Evolutionary conservation across 2,888 invertebrate species (phyloP).

Genomic region (Parochlus steinenii): DNA sequence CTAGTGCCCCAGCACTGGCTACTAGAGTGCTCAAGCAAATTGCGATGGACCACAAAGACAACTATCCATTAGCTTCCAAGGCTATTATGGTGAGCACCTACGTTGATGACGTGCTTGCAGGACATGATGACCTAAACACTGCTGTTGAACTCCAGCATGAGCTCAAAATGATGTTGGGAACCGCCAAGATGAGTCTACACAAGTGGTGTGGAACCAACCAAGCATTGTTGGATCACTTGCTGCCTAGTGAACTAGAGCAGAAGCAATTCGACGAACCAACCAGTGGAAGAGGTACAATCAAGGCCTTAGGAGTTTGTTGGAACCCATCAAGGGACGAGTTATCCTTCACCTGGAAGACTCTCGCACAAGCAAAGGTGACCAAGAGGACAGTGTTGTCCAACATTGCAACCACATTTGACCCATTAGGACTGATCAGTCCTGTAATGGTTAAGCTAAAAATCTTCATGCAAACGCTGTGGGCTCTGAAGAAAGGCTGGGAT

Average conservation of each 20-base stretch:
- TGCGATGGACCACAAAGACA: conserved; percentile 12
- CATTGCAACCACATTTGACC: background rate
- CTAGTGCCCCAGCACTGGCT: conserved; percentile 6
- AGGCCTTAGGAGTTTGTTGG: background rate
- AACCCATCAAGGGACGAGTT: background rate
- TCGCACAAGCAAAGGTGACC: background rate
- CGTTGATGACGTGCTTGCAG: conserved; percentile 7
- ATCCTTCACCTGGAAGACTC: background rate
- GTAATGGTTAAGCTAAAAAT: background rate
- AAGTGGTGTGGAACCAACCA: background rate
- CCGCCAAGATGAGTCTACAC: background rate
- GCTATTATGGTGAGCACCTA: conserved; percentile 6
- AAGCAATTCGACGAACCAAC: background rate
- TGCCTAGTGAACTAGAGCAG: background rate
- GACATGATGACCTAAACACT: background rate
- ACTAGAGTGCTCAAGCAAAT: conserved; percentile 14
- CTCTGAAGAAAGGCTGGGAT: background rate
- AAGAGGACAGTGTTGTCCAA: background rate
- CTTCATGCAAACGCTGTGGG: background rate
- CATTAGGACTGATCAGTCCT: background rate
- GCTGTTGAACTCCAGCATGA: background rate
- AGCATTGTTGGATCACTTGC: background rate
- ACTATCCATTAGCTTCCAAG: conserved; percentile 8
- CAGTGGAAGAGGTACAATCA: no score
- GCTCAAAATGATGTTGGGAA: background rate